phyloP scores from a whole-genome alignment of 2,888 invertebrate species.

The Omphaloscelis lunosa region DNA sequence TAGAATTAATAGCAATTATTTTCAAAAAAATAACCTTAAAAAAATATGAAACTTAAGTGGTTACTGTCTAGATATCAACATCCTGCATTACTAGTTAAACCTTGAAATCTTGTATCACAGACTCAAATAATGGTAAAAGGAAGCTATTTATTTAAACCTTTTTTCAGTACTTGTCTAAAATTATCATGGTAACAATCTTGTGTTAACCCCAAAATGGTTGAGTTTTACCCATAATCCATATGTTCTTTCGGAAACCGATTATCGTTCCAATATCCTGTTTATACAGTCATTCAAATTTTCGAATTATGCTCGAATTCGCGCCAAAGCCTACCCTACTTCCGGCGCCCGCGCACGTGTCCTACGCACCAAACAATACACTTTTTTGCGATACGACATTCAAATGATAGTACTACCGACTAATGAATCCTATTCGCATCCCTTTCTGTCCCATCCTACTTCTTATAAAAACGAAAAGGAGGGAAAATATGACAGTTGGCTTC shows the following conservation, averaged over 20 bases:
- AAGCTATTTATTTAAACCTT: slow-evolving; percentile 55
- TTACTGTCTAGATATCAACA: slow-evolving; percentile 4
- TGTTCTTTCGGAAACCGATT: slow-evolving; percentile 83
- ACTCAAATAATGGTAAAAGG: slow-evolving; percentile 49
- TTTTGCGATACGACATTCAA: slow-evolving; percentile 88
- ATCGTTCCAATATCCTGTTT: slow-evolving; percentile 89
- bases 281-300: slow-evolving; percentile 80
- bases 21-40: too few species aligned
- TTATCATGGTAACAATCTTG: slow-evolving; percentile 57
- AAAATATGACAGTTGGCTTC: slow-evolving; percentile 85
- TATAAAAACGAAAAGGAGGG: slow-evolving; percentile 74
- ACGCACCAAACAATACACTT: slow-evolving; percentile 83
- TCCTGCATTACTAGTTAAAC: slow-evolving; percentile 24
- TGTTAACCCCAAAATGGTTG: slow-evolving; percentile 62
- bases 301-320: slow-evolving; percentile 86
- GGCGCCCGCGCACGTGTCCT: slow-evolving; percentile 82
- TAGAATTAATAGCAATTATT: too few species aligned
- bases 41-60: too few species aligned
- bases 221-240: slow-evolving; percentile 82
- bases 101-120: slow-evolving; percentile 49
- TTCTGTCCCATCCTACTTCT: slow-evolving; percentile 65
- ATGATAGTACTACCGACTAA: slow-evolving; percentile 88
- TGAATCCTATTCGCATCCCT: slow-evolving; percentile 81
- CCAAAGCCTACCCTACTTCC: slow-evolving; percentile 88
- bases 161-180: slow-evolving; percentile 56